Evolutionary conservation across 2,797 vertebrate genomes (phyloP).

Genomic region (Silurus aristotelis): DNA sequence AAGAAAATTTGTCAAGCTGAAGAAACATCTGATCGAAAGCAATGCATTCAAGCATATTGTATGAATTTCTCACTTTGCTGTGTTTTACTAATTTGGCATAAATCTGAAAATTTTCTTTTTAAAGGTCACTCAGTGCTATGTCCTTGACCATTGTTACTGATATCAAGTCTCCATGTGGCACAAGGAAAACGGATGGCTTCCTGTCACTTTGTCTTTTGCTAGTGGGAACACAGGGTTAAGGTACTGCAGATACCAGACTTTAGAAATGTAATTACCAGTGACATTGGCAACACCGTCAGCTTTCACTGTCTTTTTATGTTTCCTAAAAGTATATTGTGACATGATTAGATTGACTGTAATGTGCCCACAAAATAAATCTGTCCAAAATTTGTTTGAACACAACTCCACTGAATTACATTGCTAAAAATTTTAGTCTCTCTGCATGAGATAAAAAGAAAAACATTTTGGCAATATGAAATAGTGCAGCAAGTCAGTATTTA

Average conservation of each 20-base stretch:
- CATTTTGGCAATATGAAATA: neutral
- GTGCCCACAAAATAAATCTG: conserved; percentile 22
- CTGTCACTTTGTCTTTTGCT: neutral
- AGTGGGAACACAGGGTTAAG: neutral
- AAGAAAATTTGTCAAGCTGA: neutral
- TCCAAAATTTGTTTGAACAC: conserved; percentile 7
- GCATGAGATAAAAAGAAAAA: neutral
- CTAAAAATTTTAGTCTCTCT: conserved; percentile 10
- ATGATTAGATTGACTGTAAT: conserved; percentile 15
- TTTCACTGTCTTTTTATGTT: neutral
- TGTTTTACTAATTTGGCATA: neutral
- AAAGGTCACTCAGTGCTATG: no score
- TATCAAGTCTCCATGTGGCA: neutral
- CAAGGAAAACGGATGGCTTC: neutral
- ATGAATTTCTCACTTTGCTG: neutral
- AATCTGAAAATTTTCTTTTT: neutral
- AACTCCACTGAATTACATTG: conserved; percentile 10
- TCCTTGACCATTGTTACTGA: neutral
- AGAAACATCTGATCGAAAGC: neutral
- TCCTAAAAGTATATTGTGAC: conserved; percentile 7
- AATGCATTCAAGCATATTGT: neutral
- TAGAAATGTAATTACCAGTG: conserved; percentile 27
- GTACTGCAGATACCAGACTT: neutral
- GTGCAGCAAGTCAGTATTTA: conserved; percentile 14
- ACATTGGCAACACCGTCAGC: conserved; percentile 18